Evolutionary conservation across 1,140 invertebrate species (phyloP), one percentile per base, ranked within the genome.

Genomic region (Pseudachorutes palmiensis): DNA sequence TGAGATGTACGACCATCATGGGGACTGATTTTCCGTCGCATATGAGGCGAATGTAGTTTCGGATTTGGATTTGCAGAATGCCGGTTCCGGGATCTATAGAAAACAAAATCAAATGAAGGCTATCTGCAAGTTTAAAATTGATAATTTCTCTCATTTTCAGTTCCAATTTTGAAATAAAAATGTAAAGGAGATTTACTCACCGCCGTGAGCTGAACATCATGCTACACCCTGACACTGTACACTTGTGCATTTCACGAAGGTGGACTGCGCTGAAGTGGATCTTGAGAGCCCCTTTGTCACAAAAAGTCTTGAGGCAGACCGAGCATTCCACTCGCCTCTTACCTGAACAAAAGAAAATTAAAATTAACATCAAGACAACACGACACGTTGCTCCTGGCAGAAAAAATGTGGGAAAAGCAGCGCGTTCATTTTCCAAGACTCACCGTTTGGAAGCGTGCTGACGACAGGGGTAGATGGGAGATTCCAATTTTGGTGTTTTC

Each of bases 261-360:
- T 99, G 97, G 3, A 99, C 97, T 0, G 97, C 97, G 58, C 94
- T 98, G 77, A 98, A 99, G 77, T 99, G 97, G 28, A 99, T 99
- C 80, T 99, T 99, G 0, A 99, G 82, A 0, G 97, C 97, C 61
- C 95, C 95, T 82, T 99, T 99, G 82, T 99, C 97, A 83, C 97
- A 99, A 81, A 99, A 99, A 30, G 96, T 98, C 80, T 99, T 98
- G 62, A 97, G 82, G 77, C 97, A 99, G 36, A 96, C 94, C 75
- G 96, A 94, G 79, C 97, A 99, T 76, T 98, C 91, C 3, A 99
- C 97, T 68, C 97, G 84, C 77, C 98, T 97, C 79, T 96, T 96
- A 0, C 92, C 92, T 0, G 0, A 90, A 84, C 24, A 55, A 55
- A 55, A 26, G 12, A 14, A 26, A 19, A 5, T 55, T 22, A 55